Conservation (phyloP, 1,140 invertebrate species). For the Tenebrio molitor region DNA sequence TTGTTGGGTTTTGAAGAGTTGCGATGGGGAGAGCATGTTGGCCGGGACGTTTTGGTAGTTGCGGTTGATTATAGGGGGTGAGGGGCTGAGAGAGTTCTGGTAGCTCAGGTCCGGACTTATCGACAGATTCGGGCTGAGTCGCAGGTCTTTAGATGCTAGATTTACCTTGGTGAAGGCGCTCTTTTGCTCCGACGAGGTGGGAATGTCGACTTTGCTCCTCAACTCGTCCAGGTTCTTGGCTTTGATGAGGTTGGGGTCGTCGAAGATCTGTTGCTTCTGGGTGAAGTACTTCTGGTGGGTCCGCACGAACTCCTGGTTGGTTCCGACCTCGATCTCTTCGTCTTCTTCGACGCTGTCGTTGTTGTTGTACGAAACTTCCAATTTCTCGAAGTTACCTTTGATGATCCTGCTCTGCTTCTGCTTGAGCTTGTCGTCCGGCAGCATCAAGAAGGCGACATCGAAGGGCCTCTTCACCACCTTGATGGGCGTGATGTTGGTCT, state of each 20-base stretch:
- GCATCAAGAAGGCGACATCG: slow-evolving; percentile 89
- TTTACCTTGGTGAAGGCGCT: slow-evolving; percentile 87
- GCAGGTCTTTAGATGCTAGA: slow-evolving; percentile 66
- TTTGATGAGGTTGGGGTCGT: slow-evolving; percentile 72
- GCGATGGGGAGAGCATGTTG: slow-evolving; percentile 68
- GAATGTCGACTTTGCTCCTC: slow-evolving; percentile 51
- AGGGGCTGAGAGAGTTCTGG: slow-evolving; percentile 82
- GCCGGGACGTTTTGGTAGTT: slow-evolving; percentile 68
- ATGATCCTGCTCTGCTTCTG: slow-evolving; percentile 71
- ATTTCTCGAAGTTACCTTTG: slow-evolving; percentile 53
- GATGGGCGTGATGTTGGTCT: slow-evolving; percentile 54
- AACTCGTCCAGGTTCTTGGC: slow-evolving; percentile 66
- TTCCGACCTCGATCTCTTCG: slow-evolving; percentile 70
- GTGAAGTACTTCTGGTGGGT: slow-evolving; percentile 60
- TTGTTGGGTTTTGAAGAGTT: slow-evolving; percentile 70
- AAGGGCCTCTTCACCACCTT: slow-evolving; percentile 80
- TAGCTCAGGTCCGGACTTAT: slow-evolving; percentile 82
- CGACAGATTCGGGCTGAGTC: slow-evolving; percentile 74
- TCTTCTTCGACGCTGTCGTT: slow-evolving; percentile 57
- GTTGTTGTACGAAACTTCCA: slow-evolving; percentile 59
- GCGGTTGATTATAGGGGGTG: slow-evolving; percentile 67
- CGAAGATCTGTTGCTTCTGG: slow-evolving; percentile 73
- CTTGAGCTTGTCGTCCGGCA: slow-evolving; percentile 84
- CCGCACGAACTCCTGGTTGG: slow-evolving; percentile 63
- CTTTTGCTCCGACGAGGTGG: slow-evolving; percentile 65